phyloP scores from a whole-genome alignment of 2,113 vertebrate genomes.

The Corythoichthys haematopterus region DNA sequence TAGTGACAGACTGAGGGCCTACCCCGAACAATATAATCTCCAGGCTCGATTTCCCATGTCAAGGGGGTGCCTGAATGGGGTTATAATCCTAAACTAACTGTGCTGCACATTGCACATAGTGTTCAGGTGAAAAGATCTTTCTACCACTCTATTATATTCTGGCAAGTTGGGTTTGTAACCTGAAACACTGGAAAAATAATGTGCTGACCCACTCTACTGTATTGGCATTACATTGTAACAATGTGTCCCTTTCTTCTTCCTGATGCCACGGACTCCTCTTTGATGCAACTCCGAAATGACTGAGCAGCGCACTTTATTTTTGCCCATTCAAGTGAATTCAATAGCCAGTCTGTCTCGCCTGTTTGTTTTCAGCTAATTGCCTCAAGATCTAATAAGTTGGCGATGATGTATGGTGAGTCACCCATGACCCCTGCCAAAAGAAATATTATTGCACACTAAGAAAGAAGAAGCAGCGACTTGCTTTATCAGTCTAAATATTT shows the following conservation, averaged over 20 bases:
- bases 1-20: conserved; percentile 57
- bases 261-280: conserved; percentile 75
- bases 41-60: conserved; percentile 73
- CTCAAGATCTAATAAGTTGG: conserved; percentile 97
- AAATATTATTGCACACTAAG: conserved; percentile 81
- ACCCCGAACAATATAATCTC: conserved; percentile 67
- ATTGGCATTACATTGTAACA: conserved; percentile 84
- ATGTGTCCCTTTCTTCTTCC: conserved; percentile 85
- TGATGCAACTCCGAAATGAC: conserved; percentile 85
- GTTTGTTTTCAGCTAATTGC: conserved; percentile 98
- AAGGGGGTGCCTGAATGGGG: conserved; percentile 71
- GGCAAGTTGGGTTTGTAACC: conserved; percentile 80
- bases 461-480: conserved; percentile 50
- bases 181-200: conserved; percentile 84
- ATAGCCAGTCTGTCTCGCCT: conserved; percentile 90
- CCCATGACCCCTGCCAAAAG: conserved; percentile 85
- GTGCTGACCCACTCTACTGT: conserved; percentile 73
- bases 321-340: conserved; percentile 80
- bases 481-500: conserved; percentile 73
- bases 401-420: conserved; percentile 88
- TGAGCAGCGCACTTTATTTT: conserved; percentile 83
- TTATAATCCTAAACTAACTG: conserved; percentile 86
- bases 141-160: conserved; percentile 70
- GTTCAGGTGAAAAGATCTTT: conserved; percentile 83
- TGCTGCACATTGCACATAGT: conserved; percentile 72